These are phyloP conservation scores for Lipophrys pholis DNA, from an alignment of 2,113 vertebrate genomes.

Conservation along the genomic window DNA sequence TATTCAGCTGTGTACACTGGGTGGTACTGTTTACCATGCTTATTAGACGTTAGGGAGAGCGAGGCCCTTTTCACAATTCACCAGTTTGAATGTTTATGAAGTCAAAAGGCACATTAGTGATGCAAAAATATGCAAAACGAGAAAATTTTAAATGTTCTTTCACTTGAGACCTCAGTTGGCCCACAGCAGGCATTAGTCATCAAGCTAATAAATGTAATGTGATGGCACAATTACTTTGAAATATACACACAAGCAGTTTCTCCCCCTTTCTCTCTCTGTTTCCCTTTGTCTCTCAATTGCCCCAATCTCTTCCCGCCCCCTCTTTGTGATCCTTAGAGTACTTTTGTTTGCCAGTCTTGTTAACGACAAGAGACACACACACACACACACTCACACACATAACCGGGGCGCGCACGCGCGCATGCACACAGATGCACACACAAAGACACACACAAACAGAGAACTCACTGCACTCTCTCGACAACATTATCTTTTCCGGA, in stretches of 20 bases:
- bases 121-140: slow-evolving; percentile 35
- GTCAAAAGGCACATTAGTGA: slow-evolving; percentile 38
- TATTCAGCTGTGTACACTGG: slow-evolving; percentile 28
- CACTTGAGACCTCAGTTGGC: slow-evolving; percentile 21
- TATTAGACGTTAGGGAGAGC: not conserved
- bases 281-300: slow-evolving; percentile 36
- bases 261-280: slow-evolving; percentile 15
- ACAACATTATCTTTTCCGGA: slow-evolving; percentile 83
- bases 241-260: slow-evolving; percentile 48
- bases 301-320: slow-evolving; percentile 36
- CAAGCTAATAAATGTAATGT: slow-evolving; percentile 65
- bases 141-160: slow-evolving; percentile 37
- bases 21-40: slow-evolving; percentile 50
- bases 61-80: not conserved
- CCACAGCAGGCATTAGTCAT: slow-evolving; percentile 48
- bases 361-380: slow-evolving; percentile 53
- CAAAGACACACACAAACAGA: slow-evolving; percentile 29
- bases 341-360: slow-evolving; percentile 70
- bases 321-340: slow-evolving; percentile 67
- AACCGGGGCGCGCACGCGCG: too few species aligned
- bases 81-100: slow-evolving; percentile 35
- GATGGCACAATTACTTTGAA: slow-evolving; percentile 57
- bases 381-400: slow-evolving; percentile 47
- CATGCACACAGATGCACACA: slow-evolving; percentile 28
- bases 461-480: slow-evolving; percentile 70